These are phyloP conservation scores for Probaryconus sp. DNA, from an alignment of 1,140 invertebrate genomes.

Conservation along the genomic window DNA sequence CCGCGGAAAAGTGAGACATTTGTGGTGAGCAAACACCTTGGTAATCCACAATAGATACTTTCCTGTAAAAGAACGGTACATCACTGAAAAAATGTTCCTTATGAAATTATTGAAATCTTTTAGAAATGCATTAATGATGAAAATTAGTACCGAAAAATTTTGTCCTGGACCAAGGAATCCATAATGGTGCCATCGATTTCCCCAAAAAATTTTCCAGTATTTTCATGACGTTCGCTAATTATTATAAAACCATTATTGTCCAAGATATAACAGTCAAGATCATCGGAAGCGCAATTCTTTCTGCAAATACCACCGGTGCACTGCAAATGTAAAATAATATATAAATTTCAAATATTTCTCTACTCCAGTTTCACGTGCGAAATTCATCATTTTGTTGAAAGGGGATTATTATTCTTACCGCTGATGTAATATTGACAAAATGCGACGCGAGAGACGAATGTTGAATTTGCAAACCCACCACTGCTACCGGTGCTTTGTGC, in stretches of 20 bases:
- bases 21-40: constrained; percentile 91
- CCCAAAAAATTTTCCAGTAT: constrained; percentile 93
- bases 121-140: too few relatives aligned
- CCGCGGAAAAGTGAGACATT: constrained; percentile 84
- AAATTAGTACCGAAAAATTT: constrained; percentile 85
- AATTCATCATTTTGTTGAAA: background rate
- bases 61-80: constrained; percentile 72
- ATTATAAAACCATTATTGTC: constrained; percentile 97
- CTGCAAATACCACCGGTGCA: constrained; percentile 86
- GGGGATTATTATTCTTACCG: constrained; percentile 79
- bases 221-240: constrained; percentile 88
- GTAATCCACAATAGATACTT: constrained; percentile 91
- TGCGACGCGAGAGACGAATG: constrained; percentile 88
- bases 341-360: background rate
- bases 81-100: constrained; percentile 8
- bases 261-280: constrained; percentile 93
- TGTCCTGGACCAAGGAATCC: constrained; percentile 93
- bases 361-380: background rate
- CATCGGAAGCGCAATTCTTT: constrained; percentile 90
- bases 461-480: constrained; percentile 92
- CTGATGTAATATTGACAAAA: constrained; percentile 91
- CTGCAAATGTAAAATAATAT: constrained; percentile 78
- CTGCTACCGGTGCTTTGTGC: constrained; percentile 90
- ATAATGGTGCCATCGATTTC: constrained; percentile 97
- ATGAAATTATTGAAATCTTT: background rate